Evolutionary conservation across 2,113 vertebrate species (phyloP).

Genomic region (Dolichotis patagonum): DNA sequence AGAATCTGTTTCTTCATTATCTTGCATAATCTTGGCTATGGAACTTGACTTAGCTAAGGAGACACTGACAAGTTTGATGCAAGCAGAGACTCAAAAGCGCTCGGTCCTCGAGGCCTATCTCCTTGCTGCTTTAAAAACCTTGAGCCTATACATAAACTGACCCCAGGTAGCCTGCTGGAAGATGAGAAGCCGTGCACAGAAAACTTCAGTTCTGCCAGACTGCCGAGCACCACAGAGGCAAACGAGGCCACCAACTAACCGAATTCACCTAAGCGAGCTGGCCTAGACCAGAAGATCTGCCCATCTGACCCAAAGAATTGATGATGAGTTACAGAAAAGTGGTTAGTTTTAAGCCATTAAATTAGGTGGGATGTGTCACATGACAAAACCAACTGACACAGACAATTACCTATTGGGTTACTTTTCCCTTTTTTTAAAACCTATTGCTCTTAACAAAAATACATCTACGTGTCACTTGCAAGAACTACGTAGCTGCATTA

Average conservation of each 20-base stretch:
- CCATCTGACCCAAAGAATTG: not conserved
- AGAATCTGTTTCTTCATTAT: not conserved
- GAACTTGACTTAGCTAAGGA: not conserved
- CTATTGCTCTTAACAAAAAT: not conserved
- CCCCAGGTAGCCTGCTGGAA: not conserved
- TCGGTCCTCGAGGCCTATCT: not conserved
- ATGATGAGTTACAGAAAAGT: not conserved
- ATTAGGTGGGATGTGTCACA: not conserved
- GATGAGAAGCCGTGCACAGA: not conserved
- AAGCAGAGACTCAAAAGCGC: not conserved
- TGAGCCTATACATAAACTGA: not conserved
- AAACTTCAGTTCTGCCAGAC: not conserved
- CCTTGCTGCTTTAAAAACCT: not conserved
- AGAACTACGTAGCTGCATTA: not conserved
- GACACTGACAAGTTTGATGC: not conserved
- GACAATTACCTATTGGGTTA: not conserved
- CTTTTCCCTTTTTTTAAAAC: not conserved
- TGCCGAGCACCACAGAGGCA: not conserved
- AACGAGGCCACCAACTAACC: not conserved
- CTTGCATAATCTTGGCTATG: not conserved
- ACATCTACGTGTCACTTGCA: not conserved
- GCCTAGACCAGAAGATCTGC: not conserved
- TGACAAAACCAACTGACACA: not conserved
- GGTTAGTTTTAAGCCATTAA: not conserved
- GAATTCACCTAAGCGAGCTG: not conserved